phyloP scores from a whole-genome alignment of 2,113 vertebrate species.

The Xenopus borealis region DNA sequence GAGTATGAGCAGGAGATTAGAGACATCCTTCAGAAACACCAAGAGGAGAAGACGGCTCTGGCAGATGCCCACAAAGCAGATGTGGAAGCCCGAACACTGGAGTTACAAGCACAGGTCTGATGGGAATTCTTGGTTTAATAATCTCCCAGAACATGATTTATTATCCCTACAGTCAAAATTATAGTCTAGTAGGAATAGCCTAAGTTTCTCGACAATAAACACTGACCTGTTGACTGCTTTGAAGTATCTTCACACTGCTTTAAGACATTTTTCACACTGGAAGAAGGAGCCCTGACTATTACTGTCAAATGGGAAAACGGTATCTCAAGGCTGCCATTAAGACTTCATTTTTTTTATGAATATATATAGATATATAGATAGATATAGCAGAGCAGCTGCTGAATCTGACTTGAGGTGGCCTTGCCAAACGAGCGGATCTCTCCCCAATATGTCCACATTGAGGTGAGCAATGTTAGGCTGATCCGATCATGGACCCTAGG shows the following conservation, averaged over 20 bases:
- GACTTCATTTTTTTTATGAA: no score
- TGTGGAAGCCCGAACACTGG: background rate
- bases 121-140: background rate
- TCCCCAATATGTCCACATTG: no score
- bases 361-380: no score
- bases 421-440: no score
- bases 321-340: no score
- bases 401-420: no score
- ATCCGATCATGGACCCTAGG: no score
- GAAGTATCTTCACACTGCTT: background rate
- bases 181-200: no score
- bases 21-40: slow-evolving; percentile 48
- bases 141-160: background rate
- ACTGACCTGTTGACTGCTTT: background rate
- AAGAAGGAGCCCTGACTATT: background rate
- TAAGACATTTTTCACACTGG: background rate
- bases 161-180: background rate
- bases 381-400: no score
- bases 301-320: background rate
- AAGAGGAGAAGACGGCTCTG: slow-evolving; percentile 49
- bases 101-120: slow-evolving; percentile 40
- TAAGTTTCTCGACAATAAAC: background rate
- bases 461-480: no score
- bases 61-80: background rate
- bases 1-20: background rate